Conservation (phyloP, 2,888 invertebrate species). For the Stenodera caucasica region DNA sequence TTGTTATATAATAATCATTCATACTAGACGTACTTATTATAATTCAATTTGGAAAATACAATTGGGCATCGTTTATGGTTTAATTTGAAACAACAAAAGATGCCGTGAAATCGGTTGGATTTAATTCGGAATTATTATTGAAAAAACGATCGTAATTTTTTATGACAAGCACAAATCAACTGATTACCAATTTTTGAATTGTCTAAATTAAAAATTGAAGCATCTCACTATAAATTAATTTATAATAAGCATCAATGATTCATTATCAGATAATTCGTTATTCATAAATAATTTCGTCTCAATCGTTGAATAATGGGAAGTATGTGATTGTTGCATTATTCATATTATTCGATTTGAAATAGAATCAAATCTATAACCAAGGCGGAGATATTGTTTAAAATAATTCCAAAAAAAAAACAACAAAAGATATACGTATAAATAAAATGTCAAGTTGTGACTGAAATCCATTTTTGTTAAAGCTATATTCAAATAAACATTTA, state of each 20-base stretch:
- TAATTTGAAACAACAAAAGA: neutral
- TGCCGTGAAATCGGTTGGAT: neutral
- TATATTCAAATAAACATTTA: slow-evolving; percentile 29
- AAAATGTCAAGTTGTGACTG: slow-evolving; percentile 29
- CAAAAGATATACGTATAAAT: slow-evolving; percentile 16
- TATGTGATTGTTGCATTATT: neutral
- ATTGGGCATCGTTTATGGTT: neutral
- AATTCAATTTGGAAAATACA: slow-evolving; percentile 8
- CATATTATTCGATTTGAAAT: neutral
- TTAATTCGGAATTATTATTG: too few relatives aligned
- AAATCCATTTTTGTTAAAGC: slow-evolving; percentile 28
- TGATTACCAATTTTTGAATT: too few relatives aligned
- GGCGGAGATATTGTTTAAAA: neutral
- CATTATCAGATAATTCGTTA: too few relatives aligned
- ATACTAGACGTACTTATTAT: slow-evolving; percentile 1
- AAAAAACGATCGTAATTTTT: too few relatives aligned
- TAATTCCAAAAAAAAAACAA: neutral
- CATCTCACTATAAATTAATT: too few relatives aligned
- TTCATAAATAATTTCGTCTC: too few relatives aligned
- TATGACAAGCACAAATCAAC: too few relatives aligned
- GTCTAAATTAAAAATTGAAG: too few relatives aligned
- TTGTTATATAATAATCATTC: neutral
- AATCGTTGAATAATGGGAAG: too few relatives aligned
- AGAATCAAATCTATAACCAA: neutral
- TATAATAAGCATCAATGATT: too few relatives aligned